Conservation (phyloP, 2,888 invertebrate genomes). For the Drosophila barbarae region DNA sequence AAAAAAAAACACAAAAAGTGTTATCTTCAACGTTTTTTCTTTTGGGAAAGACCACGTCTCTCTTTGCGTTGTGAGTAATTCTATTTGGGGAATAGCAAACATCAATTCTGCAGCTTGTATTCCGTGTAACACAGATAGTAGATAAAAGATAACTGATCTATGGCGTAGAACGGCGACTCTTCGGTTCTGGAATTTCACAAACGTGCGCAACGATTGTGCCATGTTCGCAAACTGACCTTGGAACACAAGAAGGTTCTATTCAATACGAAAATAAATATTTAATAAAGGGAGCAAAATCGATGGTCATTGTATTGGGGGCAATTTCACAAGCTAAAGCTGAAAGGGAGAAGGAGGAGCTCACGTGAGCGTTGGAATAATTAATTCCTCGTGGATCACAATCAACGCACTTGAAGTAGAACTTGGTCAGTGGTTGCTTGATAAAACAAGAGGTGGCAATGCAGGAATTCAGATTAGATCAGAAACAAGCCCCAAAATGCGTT, state of each 20-base stretch:
- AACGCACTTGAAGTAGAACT: constrained; percentile 14
- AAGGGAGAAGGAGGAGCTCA: constrained; percentile 4
- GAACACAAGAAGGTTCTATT: constrained; percentile 27
- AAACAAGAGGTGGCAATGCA: constrained; percentile 1
- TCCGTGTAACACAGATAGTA: constrained; percentile 44
- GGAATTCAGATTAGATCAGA: constrained; percentile 14
- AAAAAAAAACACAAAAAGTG: constrained; percentile 38
- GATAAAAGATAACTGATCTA: constrained; percentile 60
- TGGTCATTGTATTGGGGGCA: neutral
- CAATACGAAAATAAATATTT: neutral
- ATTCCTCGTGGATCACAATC: constrained; percentile 19
- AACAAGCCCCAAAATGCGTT: constrained; percentile 10
- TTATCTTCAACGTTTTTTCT: constrained; percentile 17
- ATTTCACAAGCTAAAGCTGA: constrained; percentile 34
- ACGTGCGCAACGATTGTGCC: constrained; percentile 39
- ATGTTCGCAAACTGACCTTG: constrained; percentile 11
- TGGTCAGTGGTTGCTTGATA: neutral
- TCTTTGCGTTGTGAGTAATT: constrained; percentile 27
- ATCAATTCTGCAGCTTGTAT: constrained; percentile 37
- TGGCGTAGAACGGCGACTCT: constrained; percentile 23
- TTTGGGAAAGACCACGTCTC: constrained; percentile 17
- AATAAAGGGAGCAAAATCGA: neutral
- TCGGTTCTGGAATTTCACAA: constrained; percentile 57
- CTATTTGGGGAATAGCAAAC: constrained; percentile 19
- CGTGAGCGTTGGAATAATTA: constrained; percentile 21